Evolutionary conservation across 37 sponge, comb jelly and placozoan genomes (phyloP).

Genomic region (Geodia barretti): DNA sequence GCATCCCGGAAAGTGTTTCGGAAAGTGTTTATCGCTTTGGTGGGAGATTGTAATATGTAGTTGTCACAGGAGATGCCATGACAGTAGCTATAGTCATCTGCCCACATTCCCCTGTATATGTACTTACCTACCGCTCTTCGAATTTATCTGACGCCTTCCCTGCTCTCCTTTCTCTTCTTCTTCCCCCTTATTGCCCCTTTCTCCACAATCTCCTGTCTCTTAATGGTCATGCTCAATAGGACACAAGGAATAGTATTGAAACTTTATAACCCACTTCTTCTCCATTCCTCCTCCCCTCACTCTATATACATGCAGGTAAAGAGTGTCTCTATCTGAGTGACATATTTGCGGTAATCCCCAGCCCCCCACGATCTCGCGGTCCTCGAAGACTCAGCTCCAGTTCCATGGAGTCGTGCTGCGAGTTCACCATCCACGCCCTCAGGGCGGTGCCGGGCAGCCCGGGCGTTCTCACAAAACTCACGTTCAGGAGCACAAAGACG

Average conservation of each 20-base stretch:
- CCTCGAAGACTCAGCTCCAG: background rate
- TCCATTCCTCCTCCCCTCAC: too few relatives aligned
- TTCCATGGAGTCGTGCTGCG: background rate
- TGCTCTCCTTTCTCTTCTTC: conserved; percentile 17
- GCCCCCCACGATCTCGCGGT: background rate
- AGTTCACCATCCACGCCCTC: conserved; percentile 59
- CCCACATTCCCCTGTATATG: too few relatives aligned
- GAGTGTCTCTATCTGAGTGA: conserved; percentile 44
- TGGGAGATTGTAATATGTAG: too few relatives aligned
- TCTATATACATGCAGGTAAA: background rate
- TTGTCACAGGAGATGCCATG: too few relatives aligned
- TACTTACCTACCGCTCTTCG: too few relatives aligned
- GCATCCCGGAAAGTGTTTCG: too few relatives aligned
- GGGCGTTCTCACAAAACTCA: conserved; percentile 32
- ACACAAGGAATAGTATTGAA: too few relatives aligned
- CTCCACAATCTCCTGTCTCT: conserved; percentile 7
- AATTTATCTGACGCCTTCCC: too few relatives aligned
- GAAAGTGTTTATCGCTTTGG: background rate
- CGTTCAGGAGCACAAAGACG: conserved; percentile 35
- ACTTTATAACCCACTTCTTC: too few relatives aligned
- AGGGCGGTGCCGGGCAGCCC: conserved; percentile 34
- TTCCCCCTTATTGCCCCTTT: background rate
- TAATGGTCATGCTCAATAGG: too few relatives aligned
- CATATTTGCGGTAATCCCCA: conserved; percentile 36
- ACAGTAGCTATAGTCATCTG: too few relatives aligned